A percentile compares a stretch with the other conserved stretches of the same genome.
These are phyloP conservation scores for Pheosia gnoma DNA, from an alignment of 2,888 invertebrate species.

Conservation along the genomic window DNA sequence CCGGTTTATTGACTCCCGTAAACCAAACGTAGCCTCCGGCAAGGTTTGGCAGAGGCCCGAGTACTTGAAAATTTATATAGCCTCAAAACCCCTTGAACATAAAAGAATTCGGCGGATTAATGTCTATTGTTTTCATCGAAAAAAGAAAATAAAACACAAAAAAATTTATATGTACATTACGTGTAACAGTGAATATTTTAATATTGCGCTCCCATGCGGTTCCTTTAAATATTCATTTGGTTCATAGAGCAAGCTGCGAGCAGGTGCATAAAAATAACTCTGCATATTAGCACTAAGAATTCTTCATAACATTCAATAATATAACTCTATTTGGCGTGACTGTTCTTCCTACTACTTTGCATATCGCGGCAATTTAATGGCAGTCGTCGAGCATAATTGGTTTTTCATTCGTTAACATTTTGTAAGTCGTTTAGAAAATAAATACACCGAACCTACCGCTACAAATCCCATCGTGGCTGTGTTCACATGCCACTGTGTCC, in stretches of 20 bases:
- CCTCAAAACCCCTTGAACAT: constrained; percentile 16
- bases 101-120: constrained; percentile 2
- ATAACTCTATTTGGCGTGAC: constrained; percentile 24
- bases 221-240: too few species aligned
- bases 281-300: constrained; percentile 26
- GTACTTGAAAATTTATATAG: constrained; percentile 25
- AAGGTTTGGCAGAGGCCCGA: constrained; percentile 45
- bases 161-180: too few species aligned
- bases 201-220: too few species aligned
- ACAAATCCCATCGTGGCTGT: too few species aligned
- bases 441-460: too few species aligned
- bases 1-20: constrained; percentile 38
- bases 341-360: constrained; percentile 20
- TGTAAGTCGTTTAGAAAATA: too few species aligned
- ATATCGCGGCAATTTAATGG: constrained; percentile 21
- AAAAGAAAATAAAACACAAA: too few species aligned
- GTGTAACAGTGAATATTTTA: too few species aligned
- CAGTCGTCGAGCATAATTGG: constrained; percentile 3
- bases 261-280: constrained; percentile 32
- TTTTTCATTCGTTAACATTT: not conserved
- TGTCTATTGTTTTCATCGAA: too few species aligned
- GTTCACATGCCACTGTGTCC: too few species aligned
- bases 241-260: constrained; percentile 10
- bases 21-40: constrained; percentile 42
- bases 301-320: constrained; percentile 36